Evolutionary conservation across 2,113 vertebrate genomes (phyloP), one percentile per base, ranked within the genome.

Genomic region (Myotis davidii): DNA sequence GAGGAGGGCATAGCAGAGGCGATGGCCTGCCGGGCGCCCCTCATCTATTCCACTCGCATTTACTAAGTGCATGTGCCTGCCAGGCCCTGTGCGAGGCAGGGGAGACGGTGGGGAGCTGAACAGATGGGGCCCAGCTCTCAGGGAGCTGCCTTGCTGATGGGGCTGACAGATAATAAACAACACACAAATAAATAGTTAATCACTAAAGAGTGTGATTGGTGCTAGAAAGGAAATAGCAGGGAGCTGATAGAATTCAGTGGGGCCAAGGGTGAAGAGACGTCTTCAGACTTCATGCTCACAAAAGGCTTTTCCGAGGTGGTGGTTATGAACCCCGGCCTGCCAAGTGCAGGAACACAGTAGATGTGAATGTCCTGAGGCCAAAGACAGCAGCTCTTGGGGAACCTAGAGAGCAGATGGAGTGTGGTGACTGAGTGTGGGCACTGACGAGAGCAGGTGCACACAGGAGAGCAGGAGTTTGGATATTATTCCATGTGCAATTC

Each of bases 331-430:
- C 37, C 0, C 3, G 1, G 21, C 25, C n/a, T 2, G 4, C 32
- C 0, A 1, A 3, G 34, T 29, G 1, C 3, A 11, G 76, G 42
- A 34, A 54, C 32, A 18, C 1, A 1, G 6, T 21, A 2, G 5
- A 17, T 8, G 29, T 27, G 72, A 73, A 1, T 27, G 48, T 79
- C 48, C 73, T 69, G 20, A 72, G 72, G 20, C 52, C 23, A 1
- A 23, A 64, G 69, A 72, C 25, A 56, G 32, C 34, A 23, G 64
- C 18, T 6, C 67, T 83, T 56, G 64, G 34, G 17, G 29, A 34
- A 37, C 59, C 13, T 4, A 59, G 48, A 83, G 70, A 32, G 23
- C 3, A 10, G 10, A 27, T 18, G 16, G 12, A 37, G 29, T 23
- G 14, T 0, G 8, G 13, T 6, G 56, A 27, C 29, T 27, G 1